Base-by-base conservation (phyloP, 2,888 invertebrate genomes). In the Chouioia cunea region DNA sequence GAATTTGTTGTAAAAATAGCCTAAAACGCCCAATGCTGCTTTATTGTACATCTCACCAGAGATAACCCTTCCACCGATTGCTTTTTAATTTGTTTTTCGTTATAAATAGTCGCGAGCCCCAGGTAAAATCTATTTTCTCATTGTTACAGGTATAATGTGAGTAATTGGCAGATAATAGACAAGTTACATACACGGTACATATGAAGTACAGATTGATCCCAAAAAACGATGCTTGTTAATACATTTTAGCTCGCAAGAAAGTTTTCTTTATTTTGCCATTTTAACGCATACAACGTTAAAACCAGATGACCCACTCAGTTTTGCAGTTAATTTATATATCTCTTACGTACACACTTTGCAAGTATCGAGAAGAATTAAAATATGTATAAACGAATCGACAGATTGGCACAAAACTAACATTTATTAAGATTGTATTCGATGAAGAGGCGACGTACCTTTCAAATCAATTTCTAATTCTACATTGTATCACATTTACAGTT, bases 281-380 rank as follows among this genome's bases (percentile, higher is more conserved):
- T 6, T 18, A 15, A 36, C 12, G 14, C 16, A 44, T 15, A 65
- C 22, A 36, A 36, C 43, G n/a, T 57, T 50, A 43, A 43, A 22
- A 16, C 15, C n/a, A 23, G 52, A 59, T n/a, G 66, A 66, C 53
- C 46, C 66, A 53, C 59, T 66, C 66, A 53, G 53, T 59, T 15
- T 43, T 46, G 1, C 44, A 44, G 59, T 43, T 14, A 20, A 27
- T 15, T 23, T 36, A 14, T 20, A 43, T 6, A 12, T 36, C 6
- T 36, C 10, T 10, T 36, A 4, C 27, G 2, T 1, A 36, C 2
- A 36, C 6, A n/a, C n/a, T n/a, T 6, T 36, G 36, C 6, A 3
- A 36, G 2, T 10, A 36, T 36, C 12, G 12, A 36, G 1, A 36
- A 36, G 36, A 4, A 36, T 36, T 36, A 1, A 3, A 36, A 36